Evolutionary conservation across 2,888 invertebrate genomes (phyloP), one percentile per base, ranked within the genome.

Genomic region (Heteropelma amictum): DNA sequence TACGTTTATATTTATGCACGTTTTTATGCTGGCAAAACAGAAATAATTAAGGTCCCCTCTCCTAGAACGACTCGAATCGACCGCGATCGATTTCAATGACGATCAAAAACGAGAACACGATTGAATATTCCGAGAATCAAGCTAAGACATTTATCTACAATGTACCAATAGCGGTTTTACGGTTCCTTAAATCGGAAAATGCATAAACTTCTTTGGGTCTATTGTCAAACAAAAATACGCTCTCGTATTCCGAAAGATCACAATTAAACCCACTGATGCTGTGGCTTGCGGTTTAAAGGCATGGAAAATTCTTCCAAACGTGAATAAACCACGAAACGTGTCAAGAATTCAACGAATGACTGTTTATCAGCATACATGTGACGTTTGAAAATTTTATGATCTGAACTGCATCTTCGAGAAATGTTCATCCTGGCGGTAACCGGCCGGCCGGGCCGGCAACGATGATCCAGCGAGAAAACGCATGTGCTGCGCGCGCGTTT

Each of bases 381-480:
- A 45, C 17, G 12, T 45, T 60, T n/a, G n/a, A n/a, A n/a, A n/a
- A n/a, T n/a, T n/a, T n/a, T n/a, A n/a, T n/a, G n/a, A n/a, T n/a
- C n/a, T n/a, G n/a, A n/a, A n/a, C n/a, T n/a, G n/a, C n/a, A n/a
- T n/a, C n/a, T n/a, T n/a, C n/a, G 33, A 30, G 30, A 28, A 26
- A 49, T 63, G 61, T 61, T 67, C 71, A 75, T 75, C 75, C 71
- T 61, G 75, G 71, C 72, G 63, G 72, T 63, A 72, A 72, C 76
- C 56, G 58, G 3, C 40, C 30, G 58, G 54, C 58, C 58, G 17
- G 42, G 23, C 45, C 60, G 54, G 56, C 42, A 64, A 51, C 54
- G 61, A 67, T 53, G 23, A 28, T 47, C 8, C 40, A 40, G 21
- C 33, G 35, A 47, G 23, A 40, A 17, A 58, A 60, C 54, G n/a